These are phyloP conservation scores for Notolabrus celidotus DNA, from an alignment of 2,797 vertebrate genomes.

Conservation along the genomic window DNA sequence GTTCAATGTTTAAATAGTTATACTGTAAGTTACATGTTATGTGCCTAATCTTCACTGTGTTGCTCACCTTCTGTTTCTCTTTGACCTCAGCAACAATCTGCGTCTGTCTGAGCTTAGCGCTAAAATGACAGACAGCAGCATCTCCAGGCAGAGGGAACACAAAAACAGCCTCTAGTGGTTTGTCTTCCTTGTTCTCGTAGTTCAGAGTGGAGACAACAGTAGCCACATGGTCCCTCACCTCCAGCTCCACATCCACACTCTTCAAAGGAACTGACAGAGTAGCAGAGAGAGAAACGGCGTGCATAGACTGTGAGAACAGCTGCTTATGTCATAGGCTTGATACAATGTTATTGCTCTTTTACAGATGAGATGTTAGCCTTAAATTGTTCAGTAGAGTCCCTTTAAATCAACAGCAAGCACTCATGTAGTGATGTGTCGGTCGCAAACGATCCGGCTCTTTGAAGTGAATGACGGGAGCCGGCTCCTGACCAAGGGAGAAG, in stretches of 20 bases:
- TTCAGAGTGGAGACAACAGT: slow-evolving; percentile 84
- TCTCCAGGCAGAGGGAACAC: slow-evolving; percentile 89
- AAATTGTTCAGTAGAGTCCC: no score
- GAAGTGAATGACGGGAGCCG: no score
- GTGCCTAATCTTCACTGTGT: not conserved
- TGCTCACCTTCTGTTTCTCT: slow-evolving; percentile 85
- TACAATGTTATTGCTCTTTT: no score
- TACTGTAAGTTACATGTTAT: no score
- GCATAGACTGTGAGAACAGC: not conserved
- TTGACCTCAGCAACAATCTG: slow-evolving; percentile 85
- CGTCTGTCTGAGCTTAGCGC: slow-evolving; percentile 83
- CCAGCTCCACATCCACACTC: slow-evolving; percentile 83
- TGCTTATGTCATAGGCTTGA: no score
- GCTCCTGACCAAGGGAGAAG: no score
- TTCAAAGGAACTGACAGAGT: slow-evolving; percentile 84
- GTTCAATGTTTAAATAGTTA: not conserved
- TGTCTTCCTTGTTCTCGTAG: slow-evolving; percentile 86
- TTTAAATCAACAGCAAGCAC: no score
- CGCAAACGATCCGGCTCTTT: no score
- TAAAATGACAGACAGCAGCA: slow-evolving; percentile 88
- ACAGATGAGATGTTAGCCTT: no score
- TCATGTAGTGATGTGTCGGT: no score
- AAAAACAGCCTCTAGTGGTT: slow-evolving; percentile 85
- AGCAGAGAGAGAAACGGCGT: not conserved
- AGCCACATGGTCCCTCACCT: slow-evolving; percentile 86